These are phyloP conservation scores for Pituophis catenifer DNA, from an alignment of 2,113 vertebrate genomes.

Conservation along the genomic window DNA sequence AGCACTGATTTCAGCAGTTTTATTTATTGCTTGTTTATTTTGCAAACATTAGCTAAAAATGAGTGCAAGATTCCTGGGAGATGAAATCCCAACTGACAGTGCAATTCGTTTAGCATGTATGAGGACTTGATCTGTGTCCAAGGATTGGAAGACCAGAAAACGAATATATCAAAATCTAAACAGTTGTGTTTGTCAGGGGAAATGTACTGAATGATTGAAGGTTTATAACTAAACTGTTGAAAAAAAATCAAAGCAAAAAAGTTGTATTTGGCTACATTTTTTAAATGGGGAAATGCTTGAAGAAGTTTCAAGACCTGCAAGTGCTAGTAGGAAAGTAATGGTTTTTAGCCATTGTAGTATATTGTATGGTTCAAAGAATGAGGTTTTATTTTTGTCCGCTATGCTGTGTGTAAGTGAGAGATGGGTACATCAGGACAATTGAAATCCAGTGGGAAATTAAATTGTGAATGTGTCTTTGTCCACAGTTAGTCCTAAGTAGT, in stretches of 20 bases:
- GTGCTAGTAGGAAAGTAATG: background rate
- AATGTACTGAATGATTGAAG: background rate
- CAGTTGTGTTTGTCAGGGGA: background rate
- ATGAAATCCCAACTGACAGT: background rate
- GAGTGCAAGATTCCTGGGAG: background rate
- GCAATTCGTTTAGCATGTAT: background rate
- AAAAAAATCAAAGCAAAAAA: background rate
- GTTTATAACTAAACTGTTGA: background rate
- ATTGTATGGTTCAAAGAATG: background rate
- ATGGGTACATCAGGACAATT: background rate
- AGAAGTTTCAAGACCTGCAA: background rate
- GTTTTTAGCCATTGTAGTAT: background rate
- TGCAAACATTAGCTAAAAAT: background rate
- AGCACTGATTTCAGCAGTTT: background rate
- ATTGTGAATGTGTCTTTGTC: background rate
- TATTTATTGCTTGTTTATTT: background rate
- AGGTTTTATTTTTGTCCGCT: background rate
- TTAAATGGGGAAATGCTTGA: background rate
- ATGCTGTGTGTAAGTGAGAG: background rate
- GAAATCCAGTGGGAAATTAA: background rate
- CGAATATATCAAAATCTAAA: background rate
- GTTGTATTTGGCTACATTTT: background rate
- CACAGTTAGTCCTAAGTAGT: background rate
- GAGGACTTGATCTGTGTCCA: background rate
- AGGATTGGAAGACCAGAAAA: background rate